These are phyloP conservation scores for Microcebus griseorufus DNA, from an alignment of 2,113 vertebrate species.

Conservation along the genomic window DNA sequence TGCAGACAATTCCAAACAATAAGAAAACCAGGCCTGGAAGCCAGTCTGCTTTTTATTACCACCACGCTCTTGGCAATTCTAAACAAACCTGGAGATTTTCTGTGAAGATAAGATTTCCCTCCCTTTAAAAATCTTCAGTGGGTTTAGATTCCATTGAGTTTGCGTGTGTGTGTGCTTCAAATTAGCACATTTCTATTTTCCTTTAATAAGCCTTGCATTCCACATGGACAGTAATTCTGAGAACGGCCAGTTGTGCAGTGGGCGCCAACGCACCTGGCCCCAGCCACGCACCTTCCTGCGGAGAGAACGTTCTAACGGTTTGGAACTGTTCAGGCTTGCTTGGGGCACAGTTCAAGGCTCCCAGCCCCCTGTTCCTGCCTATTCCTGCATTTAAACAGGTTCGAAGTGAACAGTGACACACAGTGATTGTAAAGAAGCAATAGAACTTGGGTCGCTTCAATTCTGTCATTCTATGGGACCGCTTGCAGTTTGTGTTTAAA, in stretches of 20 bases:
- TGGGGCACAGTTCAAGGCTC: not conserved
- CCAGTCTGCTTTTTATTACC: not conserved
- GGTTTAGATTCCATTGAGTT: not conserved
- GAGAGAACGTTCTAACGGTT: not conserved
- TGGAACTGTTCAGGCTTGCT: not conserved
- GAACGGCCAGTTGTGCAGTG: accelerated
- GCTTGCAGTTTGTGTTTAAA: not conserved
- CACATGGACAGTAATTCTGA: not conserved
- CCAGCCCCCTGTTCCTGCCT: accelerated
- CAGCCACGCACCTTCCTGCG: not conserved
- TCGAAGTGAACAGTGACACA: not conserved
- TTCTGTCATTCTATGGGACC: not conserved
- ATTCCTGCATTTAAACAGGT: not conserved
- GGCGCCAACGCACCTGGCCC: accelerated
- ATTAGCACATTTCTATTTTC: not conserved
- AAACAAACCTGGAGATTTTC: not conserved
- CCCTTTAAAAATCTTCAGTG: not conserved
- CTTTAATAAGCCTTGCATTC: not conserved
- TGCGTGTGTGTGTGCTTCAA: not conserved
- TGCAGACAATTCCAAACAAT: not conserved
- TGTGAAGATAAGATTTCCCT: not conserved
- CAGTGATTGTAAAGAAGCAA: not conserved
- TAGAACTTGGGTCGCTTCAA: not conserved
- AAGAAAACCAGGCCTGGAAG: not conserved
- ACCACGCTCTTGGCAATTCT: not conserved